A percentile compares a stretch with the other conserved stretches of the same genome.
These are phyloP conservation scores for Dyspetes luteomarginatus DNA, from an alignment of 2,888 invertebrate species.

Conservation along the genomic window DNA sequence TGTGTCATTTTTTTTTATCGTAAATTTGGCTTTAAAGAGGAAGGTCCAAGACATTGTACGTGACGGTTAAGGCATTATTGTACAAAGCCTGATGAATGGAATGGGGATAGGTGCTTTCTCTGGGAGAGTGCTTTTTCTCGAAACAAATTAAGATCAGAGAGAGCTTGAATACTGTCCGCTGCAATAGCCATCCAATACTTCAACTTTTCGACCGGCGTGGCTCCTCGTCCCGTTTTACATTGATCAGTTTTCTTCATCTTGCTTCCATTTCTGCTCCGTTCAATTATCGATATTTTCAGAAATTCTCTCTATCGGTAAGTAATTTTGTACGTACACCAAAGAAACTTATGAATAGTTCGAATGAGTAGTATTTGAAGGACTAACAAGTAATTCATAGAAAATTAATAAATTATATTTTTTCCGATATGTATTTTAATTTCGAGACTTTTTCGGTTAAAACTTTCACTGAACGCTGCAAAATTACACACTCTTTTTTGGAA, in stretches of 20 bases:
- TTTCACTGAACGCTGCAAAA: too few relatives aligned
- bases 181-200: conserved; percentile 77
- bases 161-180: conserved; percentile 75
- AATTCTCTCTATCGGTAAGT: background rate
- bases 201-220: conserved; percentile 67
- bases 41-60: too few relatives aligned
- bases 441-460: too few relatives aligned
- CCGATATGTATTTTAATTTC: too few relatives aligned
- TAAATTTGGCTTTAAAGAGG: too few relatives aligned
- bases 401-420: too few relatives aligned
- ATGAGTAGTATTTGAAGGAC: background rate
- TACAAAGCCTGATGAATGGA: too few relatives aligned
- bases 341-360: background rate
- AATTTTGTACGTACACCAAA: background rate
- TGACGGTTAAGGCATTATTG: too few relatives aligned
- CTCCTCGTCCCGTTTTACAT: conserved; percentile 53
- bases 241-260: background rate
- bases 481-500: too few relatives aligned
- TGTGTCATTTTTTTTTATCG: too few relatives aligned
- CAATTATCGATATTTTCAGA: background rate
- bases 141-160: conserved; percentile 72
- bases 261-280: background rate
- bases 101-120: conserved; percentile 5
- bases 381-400: too few relatives aligned
- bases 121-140: conserved; percentile 63